A percentile compares a stretch with the other conserved stretches of the same genome.
Evolutionary conservation across 1,140 invertebrate species (phyloP).

Genomic region (Trypoxylus dichotomus): DNA sequence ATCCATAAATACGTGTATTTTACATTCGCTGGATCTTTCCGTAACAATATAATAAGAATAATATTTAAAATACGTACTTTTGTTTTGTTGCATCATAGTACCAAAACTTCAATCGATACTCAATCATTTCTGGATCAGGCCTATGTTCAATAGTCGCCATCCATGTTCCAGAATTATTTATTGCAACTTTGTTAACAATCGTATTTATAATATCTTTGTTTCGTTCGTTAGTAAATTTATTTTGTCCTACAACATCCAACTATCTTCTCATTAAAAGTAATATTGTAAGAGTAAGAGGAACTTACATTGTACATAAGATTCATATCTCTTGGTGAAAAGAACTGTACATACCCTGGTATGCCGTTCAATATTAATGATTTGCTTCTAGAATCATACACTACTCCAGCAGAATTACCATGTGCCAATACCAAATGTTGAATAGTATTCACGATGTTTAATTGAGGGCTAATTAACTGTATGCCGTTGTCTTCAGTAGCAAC

Average conservation of each 20-base stretch:
- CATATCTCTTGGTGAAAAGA: conserved; percentile 70
- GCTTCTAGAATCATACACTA: conserved; percentile 68
- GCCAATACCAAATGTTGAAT: conserved; percentile 72
- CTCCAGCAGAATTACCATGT: conserved; percentile 63
- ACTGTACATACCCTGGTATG: conserved; percentile 77
- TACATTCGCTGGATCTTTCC: no score
- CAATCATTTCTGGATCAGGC: conserved; percentile 60
- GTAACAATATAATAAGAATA: no score
- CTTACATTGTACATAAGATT: conserved; percentile 75
- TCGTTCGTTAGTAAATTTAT: conserved; percentile 69
- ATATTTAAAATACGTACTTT: conserved; percentile 56
- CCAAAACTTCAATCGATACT: conserved; percentile 82
- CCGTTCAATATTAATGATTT: conserved; percentile 75
- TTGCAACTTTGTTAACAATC: conserved; percentile 67
- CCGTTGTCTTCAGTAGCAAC: conserved; percentile 75
- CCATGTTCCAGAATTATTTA: conserved; percentile 73
- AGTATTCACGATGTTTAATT: conserved; percentile 60
- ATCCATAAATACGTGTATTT: no score
- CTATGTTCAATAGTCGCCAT: conserved; percentile 76
- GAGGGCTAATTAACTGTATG: conserved; percentile 67
- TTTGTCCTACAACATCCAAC: conserved; percentile 76
- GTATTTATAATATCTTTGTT: conserved; percentile 64
- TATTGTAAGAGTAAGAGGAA: conserved; percentile 35
- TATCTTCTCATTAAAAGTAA: conserved; percentile 51
- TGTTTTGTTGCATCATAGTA: conserved; percentile 64